Base-by-base conservation (phyloP, 2,797 vertebrate genomes). In the Tadarida brasiliensis region DNA sequence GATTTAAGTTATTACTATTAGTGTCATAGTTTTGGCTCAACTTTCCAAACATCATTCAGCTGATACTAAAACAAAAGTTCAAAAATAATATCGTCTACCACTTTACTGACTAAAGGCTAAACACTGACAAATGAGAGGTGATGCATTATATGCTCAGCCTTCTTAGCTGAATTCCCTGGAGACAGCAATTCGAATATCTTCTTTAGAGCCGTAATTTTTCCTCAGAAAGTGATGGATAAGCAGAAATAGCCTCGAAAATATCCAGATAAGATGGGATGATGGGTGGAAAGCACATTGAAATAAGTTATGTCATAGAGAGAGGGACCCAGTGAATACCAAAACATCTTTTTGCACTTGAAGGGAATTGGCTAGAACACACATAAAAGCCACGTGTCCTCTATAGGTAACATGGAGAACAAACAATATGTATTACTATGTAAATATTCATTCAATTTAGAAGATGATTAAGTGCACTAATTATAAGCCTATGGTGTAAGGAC, bases 221-320 rank as follows among this genome's bases (percentile, higher is more conserved):
- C 56, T 51, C 7, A 71, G 74, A 84, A 44, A 94, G 28, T 47
- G 80, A 7, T 39, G 9, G 44, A 68, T n/a, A 76, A 78, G 35
- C 15, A 95, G 67, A 89, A 95, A 86, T 80, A 90, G 44, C 8
- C 44, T 73, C 63, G 54, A 54, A 65, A 86, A 63, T 11, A 61
- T 3, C 5, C 83, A 87, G 30, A 49, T 2, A 70, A 87, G 65
- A 91, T 14, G 30, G 39, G 33, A 63, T 33, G 39, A 78, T 68
- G 24, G 63, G 2, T 51, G 12, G 15, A 33, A 73, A 61, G 4
- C 39, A 54, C 19, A 19, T 12, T 65, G 44, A 49, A 70, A 63
- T 10, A 82, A 71, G 35, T 12, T 84, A 51, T 24, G 7, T 28
- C 24, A 20, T 16, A 6, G n/a, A 56, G 26, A 88, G 49, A 59